These are phyloP conservation scores for Acipenser oxyrinchus DNA, from an alignment of 2,797 vertebrate genomes.

Conservation along the genomic window DNA sequence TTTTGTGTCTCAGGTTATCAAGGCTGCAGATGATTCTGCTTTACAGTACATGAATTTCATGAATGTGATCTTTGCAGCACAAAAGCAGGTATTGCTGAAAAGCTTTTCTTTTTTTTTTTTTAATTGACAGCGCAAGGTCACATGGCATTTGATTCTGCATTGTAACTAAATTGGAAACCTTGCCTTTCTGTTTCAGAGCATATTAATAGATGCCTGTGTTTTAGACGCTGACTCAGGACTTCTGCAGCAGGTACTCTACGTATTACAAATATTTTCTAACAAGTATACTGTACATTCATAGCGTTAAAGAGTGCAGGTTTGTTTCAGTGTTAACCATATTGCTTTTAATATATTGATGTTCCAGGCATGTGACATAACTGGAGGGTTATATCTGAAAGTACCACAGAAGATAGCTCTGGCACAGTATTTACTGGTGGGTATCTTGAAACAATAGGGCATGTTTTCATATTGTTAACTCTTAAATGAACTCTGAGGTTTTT, in stretches of 20 bases:
- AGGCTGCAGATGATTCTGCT: constrained; percentile 88
- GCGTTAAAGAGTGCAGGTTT: neutral
- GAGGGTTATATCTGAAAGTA: constrained; percentile 88
- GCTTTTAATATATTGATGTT: constrained; percentile 20
- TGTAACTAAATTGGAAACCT: no score
- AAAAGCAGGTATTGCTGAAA: constrained; percentile 75
- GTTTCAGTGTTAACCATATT: neutral
- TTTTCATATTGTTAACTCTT: no score
- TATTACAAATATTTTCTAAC: neutral
- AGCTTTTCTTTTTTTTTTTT: neutral
- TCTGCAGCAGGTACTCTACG: constrained; percentile 79
- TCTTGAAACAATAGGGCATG: neutral
- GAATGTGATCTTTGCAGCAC: constrained; percentile 95
- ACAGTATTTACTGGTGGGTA: constrained; percentile 86
- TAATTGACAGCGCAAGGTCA: neutral
- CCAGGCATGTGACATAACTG: constrained; percentile 94
- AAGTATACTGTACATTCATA: neutral
- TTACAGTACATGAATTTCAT: constrained; percentile 98
- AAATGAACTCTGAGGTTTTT: no score
- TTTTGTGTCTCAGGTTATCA: constrained; percentile 71
- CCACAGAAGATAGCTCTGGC: constrained; percentile 80
- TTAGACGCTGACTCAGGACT: constrained; percentile 88
- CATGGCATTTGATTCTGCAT: neutral
- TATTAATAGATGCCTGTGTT: constrained; percentile 94
- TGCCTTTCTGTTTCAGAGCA: constrained; percentile 57